Percentiles rank a stretch among this genome's conserved stretches.
These are phyloP conservation scores for Arrhopalites spinosus DNA, from an alignment of 2,888 invertebrate species.

Conservation along the genomic window DNA sequence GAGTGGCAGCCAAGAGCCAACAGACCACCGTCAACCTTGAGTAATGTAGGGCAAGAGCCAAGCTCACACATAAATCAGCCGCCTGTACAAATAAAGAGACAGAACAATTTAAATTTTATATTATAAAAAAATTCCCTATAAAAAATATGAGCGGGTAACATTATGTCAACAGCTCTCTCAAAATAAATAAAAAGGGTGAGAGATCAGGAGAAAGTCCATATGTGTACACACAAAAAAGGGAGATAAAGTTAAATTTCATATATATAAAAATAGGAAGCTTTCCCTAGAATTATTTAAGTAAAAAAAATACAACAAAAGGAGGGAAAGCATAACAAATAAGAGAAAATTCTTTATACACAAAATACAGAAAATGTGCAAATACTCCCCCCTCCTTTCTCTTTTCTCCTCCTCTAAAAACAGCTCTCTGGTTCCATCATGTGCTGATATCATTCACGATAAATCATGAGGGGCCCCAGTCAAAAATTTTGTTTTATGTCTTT, in stretches of 20 bases:
- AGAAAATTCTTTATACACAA: not conserved
- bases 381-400: not conserved
- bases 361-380: not conserved
- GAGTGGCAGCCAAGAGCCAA: conserved; percentile 71
- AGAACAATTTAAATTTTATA: not conserved
- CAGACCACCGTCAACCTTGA: conserved; percentile 69
- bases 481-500: conserved; percentile 4
- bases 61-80: conserved; percentile 66
- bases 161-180: not conserved
- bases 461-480: not conserved
- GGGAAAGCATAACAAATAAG: too few relatives aligned
- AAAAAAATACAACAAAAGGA: not conserved
- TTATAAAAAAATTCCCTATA: not conserved
- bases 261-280: too few relatives aligned
- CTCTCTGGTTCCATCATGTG: too few relatives aligned
- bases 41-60: conserved; percentile 69
- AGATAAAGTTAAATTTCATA: not conserved
- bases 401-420: too few relatives aligned
- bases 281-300: not conserved
- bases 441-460: not conserved
- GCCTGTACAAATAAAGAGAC: conserved; percentile 61
- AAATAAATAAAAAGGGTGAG: not conserved
- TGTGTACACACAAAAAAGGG: not conserved
- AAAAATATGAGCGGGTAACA: not conserved
- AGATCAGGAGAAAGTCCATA: not conserved